phyloP scores from a whole-genome alignment of 1,140 invertebrate genomes.

The Pantala flavescens region DNA sequence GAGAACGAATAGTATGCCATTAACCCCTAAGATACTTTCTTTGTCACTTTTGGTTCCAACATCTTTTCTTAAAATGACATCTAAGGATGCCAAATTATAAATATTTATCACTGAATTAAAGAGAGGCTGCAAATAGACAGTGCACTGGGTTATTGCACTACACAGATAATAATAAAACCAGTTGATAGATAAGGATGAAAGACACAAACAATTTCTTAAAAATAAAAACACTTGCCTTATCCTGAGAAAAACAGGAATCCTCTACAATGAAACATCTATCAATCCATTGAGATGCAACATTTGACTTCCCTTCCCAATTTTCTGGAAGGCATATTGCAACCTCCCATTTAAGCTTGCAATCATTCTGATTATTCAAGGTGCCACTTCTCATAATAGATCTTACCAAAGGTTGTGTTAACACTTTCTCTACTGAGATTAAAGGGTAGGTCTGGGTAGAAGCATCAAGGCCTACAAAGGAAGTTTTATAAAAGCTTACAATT shows the following conservation, averaged over 20 bases:
- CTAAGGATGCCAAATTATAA: too few relatives aligned
- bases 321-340: background rate
- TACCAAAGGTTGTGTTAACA: background rate
- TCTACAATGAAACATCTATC: background rate
- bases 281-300: background rate
- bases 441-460: background rate
- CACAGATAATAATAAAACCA: too few relatives aligned
- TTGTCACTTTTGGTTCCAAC: too few relatives aligned
- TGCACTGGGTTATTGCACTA: too few relatives aligned
- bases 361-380: background rate
- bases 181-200: too few relatives aligned
- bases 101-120: too few relatives aligned
- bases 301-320: background rate
- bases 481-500: too few relatives aligned
- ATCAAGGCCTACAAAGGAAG: background rate
- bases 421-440: background rate
- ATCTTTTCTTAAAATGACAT: too few relatives aligned
- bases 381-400: background rate
- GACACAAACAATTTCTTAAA: too few relatives aligned
- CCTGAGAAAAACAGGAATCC: background rate
- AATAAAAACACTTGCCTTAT: background rate
- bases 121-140: too few relatives aligned
- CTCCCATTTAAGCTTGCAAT: background rate
- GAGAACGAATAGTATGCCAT: background rate
- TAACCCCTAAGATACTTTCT: background rate